These are phyloP conservation scores for Odobenus rosmarus DNA, from an alignment of 2,113 vertebrate genomes.

Conservation along the genomic window DNA sequence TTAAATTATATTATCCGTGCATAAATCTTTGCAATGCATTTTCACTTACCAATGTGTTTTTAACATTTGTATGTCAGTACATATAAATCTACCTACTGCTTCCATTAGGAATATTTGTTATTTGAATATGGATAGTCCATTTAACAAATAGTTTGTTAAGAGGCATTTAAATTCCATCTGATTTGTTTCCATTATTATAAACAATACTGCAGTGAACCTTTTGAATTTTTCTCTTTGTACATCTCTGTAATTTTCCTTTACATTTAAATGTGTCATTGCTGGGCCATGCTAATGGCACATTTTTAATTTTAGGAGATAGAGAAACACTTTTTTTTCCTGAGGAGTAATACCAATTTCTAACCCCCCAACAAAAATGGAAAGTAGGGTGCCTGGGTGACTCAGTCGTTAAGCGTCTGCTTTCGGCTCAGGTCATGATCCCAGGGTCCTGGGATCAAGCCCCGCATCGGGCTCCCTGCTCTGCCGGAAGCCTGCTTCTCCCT, in stretches of 20 bases:
- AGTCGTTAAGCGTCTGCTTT: too few species aligned
- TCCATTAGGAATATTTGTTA: background rate
- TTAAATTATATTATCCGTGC: background rate
- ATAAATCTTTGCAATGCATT: background rate
- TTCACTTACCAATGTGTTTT: background rate
- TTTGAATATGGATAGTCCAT: background rate
- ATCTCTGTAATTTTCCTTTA: background rate
- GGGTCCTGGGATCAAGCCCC: too few species aligned
- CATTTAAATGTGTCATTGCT: background rate
- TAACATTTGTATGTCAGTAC: background rate
- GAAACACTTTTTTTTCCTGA: background rate
- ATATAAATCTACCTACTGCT: background rate
- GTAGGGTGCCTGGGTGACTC: too few species aligned
- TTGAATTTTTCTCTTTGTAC: background rate
- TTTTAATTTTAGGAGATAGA: constrained; percentile 8
- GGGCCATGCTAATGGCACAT: background rate
- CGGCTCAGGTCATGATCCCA: too few species aligned
- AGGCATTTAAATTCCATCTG: background rate
- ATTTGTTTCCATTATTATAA: background rate
- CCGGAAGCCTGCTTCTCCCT: too few species aligned
- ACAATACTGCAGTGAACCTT: background rate
- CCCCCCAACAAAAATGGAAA: background rate
- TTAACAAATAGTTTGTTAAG: background rate
- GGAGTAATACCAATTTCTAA: background rate
- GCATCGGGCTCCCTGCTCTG: too few species aligned